These are phyloP conservation scores for Troides oblongomaculatus DNA, from an alignment of 2,888 invertebrate species.

Conservation along the genomic window DNA sequence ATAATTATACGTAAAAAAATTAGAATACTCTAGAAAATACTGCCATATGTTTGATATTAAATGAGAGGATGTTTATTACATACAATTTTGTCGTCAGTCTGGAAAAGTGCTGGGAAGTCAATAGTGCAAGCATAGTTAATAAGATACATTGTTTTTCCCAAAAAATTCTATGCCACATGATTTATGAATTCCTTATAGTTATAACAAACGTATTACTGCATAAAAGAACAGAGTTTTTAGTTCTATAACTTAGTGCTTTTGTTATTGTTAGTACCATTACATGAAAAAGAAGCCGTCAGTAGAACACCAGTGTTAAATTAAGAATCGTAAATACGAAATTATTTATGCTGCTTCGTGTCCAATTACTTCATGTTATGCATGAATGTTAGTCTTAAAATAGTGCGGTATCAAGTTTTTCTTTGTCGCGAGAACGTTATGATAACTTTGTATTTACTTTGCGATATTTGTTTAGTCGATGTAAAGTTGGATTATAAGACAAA, in stretches of 20 bases:
- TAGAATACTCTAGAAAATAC: no score
- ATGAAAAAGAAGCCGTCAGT: not conserved
- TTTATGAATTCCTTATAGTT: not conserved
- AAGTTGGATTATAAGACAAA: constrained; percentile 26
- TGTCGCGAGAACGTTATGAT: not conserved
- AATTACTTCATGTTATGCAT: not conserved
- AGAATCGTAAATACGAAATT: not conserved
- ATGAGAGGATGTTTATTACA: no score
- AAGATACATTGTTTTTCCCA: no score
- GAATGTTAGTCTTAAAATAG: not conserved
- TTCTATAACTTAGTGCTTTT: not conserved
- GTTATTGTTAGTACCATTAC: not conserved
- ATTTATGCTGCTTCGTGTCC: not conserved
- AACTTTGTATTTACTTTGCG: not conserved
- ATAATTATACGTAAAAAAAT: no score
- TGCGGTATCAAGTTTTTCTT: not conserved
- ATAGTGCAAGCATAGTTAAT: no score
- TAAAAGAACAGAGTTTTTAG: not conserved
- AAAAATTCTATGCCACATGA: not conserved
- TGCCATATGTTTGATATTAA: no score
- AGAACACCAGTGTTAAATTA: not conserved
- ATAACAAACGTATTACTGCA: not conserved
- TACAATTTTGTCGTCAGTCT: no score
- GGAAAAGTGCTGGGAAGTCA: no score
- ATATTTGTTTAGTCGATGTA: not conserved